Base-by-base conservation (phyloP, 2,797 vertebrate species). In the Emys orbicularis region DNA sequence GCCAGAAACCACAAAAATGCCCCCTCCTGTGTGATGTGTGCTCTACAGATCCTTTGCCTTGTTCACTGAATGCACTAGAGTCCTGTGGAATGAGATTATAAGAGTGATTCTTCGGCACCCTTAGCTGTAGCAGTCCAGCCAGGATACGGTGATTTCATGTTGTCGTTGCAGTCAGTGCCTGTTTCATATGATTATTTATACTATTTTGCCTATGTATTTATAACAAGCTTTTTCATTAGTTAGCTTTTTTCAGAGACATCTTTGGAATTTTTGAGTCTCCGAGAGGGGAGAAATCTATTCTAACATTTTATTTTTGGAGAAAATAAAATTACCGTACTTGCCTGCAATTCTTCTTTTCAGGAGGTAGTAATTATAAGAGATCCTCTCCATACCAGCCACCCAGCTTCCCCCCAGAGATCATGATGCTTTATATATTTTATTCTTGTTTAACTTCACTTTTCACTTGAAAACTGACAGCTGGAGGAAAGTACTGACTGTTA, bases 301-400 rank as follows among this genome's bases (percentile, higher is more conserved):
- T 68, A 90, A 89, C 13, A 2, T 89, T 93, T 92, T 61, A 89
- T 91, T 96, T 93, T 76, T 86, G 90, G 82, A 93, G 90, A 54
- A 92, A 97, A 90, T 82, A 56, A 91, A 95, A 91, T 18, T 65
- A 83, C 12, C 47, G n/a, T 68, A 50, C 44, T 95, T 91, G 89
- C 83, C 90, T 87, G 31, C 91, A 97, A 96, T 92, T 16, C 13
- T 77, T 25, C 88, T 89, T 96, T 97, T 84, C 92, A 93, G 90
- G 74, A 95, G 92, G 68, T 91, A 88, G 83, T 65, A 97, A 96
- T 97, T 90, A 90, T n/a, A 82, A 89, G 88, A 96, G 89, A 44
- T 92, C 65, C 59, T 96, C 93, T 96, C 95, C 95, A 89, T 56
- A 91, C 95, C 96, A 95, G 94, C 94, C 96, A 95, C 90, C 88